phyloP scores from a whole-genome alignment of 2,888 invertebrate species.

The Linnaemya vulpina region DNA sequence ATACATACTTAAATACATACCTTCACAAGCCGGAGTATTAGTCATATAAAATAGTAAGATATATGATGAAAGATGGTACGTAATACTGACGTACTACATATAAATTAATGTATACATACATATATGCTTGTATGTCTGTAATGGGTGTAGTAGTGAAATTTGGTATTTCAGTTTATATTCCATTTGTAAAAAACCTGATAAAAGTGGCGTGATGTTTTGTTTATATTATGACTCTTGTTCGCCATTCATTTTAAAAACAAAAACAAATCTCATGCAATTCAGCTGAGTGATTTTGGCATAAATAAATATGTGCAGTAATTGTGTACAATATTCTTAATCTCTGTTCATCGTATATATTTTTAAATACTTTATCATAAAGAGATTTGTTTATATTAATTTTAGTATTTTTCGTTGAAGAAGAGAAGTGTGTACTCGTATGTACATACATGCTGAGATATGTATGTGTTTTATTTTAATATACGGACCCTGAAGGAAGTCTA shows the following conservation, averaged over 20 bases:
- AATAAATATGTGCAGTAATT: slow-evolving; percentile 25
- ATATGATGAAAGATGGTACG: slow-evolving; percentile 1
- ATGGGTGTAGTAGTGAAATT: slow-evolving; percentile 3
- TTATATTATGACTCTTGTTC: slow-evolving; percentile 29
- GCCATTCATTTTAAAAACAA: slow-evolving; percentile 8
- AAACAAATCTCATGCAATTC: slow-evolving; percentile 52
- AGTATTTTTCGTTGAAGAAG: too few relatives aligned
- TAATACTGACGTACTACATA: not conserved
- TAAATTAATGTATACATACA: not conserved
- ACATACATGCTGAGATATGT: too few relatives aligned
- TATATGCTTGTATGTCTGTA: not conserved
- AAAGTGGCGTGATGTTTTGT: slow-evolving; percentile 68
- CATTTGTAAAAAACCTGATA: slow-evolving; percentile 38
- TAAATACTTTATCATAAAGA: not conserved
- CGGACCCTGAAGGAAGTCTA: too few relatives aligned
- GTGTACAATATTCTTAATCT: slow-evolving; percentile 9
- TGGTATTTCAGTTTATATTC: slow-evolving; percentile 22
- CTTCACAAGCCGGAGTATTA: not conserved
- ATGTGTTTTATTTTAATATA: too few relatives aligned
- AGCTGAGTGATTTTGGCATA: slow-evolving; percentile 15
- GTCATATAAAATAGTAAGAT: not conserved
- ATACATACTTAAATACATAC: not conserved
- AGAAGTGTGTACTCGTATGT: too few relatives aligned
- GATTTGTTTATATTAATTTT: not conserved
- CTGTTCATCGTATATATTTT: not conserved